These are phyloP conservation scores for Callaeas wilsoni DNA, from an alignment of 2,113 vertebrate species.

Conservation along the genomic window DNA sequence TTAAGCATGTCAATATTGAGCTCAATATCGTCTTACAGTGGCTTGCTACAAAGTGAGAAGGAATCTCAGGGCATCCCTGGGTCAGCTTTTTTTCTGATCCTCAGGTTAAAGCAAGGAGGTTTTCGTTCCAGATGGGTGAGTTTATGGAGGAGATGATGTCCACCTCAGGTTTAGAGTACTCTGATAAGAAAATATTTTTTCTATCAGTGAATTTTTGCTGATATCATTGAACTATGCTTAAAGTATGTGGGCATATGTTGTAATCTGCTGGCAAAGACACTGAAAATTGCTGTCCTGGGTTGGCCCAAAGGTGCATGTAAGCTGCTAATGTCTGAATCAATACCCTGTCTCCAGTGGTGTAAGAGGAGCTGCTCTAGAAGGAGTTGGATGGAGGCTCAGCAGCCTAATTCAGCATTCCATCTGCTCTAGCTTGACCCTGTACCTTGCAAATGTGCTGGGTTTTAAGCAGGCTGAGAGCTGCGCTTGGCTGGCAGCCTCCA, in stretches of 20 bases:
- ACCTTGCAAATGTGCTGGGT: background rate
- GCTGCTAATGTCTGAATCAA: background rate
- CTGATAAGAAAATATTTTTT: background rate
- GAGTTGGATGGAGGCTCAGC: background rate
- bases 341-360: background rate
- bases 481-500: background rate
- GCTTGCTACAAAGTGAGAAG: background rate
- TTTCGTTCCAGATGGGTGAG: background rate
- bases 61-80: background rate
- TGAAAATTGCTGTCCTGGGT: background rate
- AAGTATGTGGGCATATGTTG: background rate
- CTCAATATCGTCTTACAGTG: background rate
- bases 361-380: background rate
- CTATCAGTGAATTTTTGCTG: background rate
- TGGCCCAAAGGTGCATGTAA: background rate
- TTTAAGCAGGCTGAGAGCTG: background rate
- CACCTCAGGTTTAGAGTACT: background rate
- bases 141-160: background rate
- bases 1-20: background rate
- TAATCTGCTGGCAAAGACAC: background rate
- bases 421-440: background rate
- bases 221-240: background rate
- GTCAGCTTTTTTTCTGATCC: background rate
- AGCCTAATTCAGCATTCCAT: background rate
- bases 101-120: background rate